Conservation (phyloP, 2,888 invertebrate species). For the Bellardia pandia region DNA sequence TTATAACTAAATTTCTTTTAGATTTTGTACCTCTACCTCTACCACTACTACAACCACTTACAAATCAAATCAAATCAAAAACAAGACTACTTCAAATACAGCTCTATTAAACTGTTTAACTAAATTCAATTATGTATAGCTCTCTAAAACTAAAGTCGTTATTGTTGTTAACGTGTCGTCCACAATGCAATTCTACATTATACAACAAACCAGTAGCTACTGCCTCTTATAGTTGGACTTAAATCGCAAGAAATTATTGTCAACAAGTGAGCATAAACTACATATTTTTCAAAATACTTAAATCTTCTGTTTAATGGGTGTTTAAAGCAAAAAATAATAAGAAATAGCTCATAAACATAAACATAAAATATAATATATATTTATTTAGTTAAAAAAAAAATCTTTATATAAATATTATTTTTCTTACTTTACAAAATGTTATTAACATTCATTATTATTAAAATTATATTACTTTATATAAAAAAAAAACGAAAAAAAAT, state of each 20-base stretch:
- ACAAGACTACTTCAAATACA: constrained; percentile 46
- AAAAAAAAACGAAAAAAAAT: constrained; percentile 29
- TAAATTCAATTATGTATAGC: not conserved
- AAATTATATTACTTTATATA: constrained; percentile 37
- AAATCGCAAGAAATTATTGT: constrained; percentile 8
- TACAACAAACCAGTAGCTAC: too few species aligned
- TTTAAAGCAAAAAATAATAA: constrained; percentile 10
- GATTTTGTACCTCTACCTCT: constrained; percentile 75
- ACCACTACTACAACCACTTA: constrained; percentile 64
- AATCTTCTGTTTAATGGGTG: constrained; percentile 46
- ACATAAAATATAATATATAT: constrained; percentile 5
- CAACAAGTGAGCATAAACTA: constrained; percentile 64
- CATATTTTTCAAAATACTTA: constrained; percentile 20
- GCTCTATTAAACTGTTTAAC: constrained; percentile 5
- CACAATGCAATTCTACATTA: not conserved
- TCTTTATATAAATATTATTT: constrained; percentile 26
- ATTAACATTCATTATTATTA: constrained; percentile 61
- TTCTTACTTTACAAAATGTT: constrained; percentile 35
- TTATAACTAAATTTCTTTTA: constrained; percentile 83
- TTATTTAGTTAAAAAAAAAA: constrained; percentile 51
- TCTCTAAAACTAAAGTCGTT: constrained; percentile 6
- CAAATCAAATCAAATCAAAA: constrained; percentile 27
- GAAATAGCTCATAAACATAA: constrained; percentile 1
- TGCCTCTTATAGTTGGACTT: too few species aligned
- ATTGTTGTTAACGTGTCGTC: not conserved